These are phyloP conservation scores for Erythrocebus patas DNA, from an alignment of 2,113 vertebrate species.

Conservation along the genomic window DNA sequence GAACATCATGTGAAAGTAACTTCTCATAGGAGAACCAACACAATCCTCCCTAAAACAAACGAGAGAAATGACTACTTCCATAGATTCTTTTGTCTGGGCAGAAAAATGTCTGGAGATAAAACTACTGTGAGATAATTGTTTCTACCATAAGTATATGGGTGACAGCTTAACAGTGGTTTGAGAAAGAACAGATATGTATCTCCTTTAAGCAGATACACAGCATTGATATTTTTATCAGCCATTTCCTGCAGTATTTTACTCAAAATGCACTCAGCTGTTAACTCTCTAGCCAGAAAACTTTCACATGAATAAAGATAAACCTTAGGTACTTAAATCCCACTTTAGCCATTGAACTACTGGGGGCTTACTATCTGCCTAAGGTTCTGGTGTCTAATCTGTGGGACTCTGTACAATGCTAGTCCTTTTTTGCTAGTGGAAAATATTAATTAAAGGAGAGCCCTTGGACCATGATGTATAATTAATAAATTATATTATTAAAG, in stretches of 20 bases:
- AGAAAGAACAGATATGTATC: constrained; percentile 67
- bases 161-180: constrained; percentile 71
- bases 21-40: constrained; percentile 19
- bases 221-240: constrained; percentile 65
- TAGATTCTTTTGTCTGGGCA: constrained; percentile 68
- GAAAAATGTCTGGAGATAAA: constrained; percentile 73
- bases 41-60: constrained; percentile 49
- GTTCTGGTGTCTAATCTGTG: background rate
- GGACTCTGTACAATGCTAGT: background rate
- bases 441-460: constrained; percentile 8
- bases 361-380: background rate
- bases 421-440: background rate
- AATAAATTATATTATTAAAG: background rate
- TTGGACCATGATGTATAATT: background rate
- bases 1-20: background rate
- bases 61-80: constrained; percentile 30
- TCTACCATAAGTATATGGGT: constrained; percentile 56
- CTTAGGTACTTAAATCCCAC: constrained; percentile 58
- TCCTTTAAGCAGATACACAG: constrained; percentile 49
- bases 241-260: constrained; percentile 75
- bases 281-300: constrained; percentile 61
- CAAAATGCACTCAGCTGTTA: constrained; percentile 72
- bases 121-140: constrained; percentile 56
- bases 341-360: constrained; percentile 31
- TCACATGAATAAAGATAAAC: constrained; percentile 52